A percentile compares a stretch with the other conserved stretches of the same genome.
Conservation (phyloP, 2,797 vertebrate species). For the Syndactyla subalaris region DNA sequence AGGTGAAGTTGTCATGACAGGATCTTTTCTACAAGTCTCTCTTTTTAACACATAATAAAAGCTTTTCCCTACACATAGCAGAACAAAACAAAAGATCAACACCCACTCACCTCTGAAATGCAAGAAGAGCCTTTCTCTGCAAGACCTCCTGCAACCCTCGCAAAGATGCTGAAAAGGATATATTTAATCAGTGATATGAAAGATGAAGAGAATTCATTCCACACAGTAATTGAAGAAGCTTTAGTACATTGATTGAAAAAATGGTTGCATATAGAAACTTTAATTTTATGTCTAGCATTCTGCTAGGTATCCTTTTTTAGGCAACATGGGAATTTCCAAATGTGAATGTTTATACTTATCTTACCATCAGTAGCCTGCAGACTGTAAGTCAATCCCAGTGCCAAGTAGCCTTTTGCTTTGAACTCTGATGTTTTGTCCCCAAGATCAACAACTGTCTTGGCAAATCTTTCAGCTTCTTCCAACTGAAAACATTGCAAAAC, state of each 20-base stretch:
- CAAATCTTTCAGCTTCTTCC: slow-evolving; percentile 96
- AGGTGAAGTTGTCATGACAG: slow-evolving; percentile 58
- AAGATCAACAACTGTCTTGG: slow-evolving; percentile 91
- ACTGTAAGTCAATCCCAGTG: slow-evolving; percentile 93
- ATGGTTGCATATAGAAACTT: not conserved
- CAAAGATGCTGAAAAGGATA: slow-evolving; percentile 86
- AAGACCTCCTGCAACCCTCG: slow-evolving; percentile 94
- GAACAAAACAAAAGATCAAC: slow-evolving; percentile 67
- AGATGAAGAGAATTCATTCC: not conserved
- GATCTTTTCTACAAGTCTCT: slow-evolving; percentile 63
- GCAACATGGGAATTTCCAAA: not conserved
- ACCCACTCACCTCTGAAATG: slow-evolving; percentile 93
- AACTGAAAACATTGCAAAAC: slow-evolving; percentile 80
- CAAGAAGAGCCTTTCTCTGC: slow-evolving; percentile 95
- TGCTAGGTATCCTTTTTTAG: not conserved
- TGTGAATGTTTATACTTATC: not conserved
- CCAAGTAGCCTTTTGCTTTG: slow-evolving; percentile 94
- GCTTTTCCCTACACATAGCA: slow-evolving; percentile 47
- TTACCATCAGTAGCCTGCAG: slow-evolving; percentile 96
- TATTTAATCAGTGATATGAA: slow-evolving; percentile 52
- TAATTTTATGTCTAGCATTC: not conserved
- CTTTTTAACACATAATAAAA: slow-evolving; percentile 45
- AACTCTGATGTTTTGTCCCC: slow-evolving; percentile 96
- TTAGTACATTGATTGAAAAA: not conserved
- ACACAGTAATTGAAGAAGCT: not conserved